Base-by-base conservation (phyloP, 2,113 vertebrate genomes). In the Ivindomyrus marchei region DNA sequence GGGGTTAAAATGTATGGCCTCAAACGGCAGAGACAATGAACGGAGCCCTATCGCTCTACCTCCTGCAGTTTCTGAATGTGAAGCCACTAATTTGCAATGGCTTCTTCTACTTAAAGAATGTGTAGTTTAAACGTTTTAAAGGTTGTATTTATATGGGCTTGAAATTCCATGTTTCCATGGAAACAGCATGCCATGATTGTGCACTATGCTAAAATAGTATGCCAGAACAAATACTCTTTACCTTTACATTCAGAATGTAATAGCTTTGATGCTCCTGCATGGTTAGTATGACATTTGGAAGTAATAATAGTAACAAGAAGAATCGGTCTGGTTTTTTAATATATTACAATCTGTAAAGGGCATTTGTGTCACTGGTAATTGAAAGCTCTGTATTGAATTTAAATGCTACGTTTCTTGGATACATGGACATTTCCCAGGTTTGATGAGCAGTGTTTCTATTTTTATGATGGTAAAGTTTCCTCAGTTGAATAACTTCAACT, bases 91-190 rank as follows among this genome's bases (percentile, higher is more conserved):
- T 66, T 11, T 66, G n/a, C 62, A 66, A 11, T 66, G n/a, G n/a
- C 62, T 66, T 66, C 62, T 27, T 66, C 62, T 27, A 66, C 10
- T 27, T 66, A 66, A 31, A 45, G 31, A 83, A 83, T 24, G 31
- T 17, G 77, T 83, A 83, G 83, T 89, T 66, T 89, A 91, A 92
- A 66, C 2, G 9, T 27, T 66, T 66, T 88, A 53, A 90, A 94
- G 91, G 92, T 94, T 91, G 92, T 94, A 92, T 95, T 95, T 93
- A 92, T 88, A 46, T 94, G 94, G 93, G 93, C 93, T n/a, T 27
- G 19, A 66, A 91, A 80, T 88, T 91, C 86, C 88, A 90, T 74
- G 80, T 93, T 93, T 94, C 92, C 93, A 92, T 90, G 90, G 92
- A 93, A 92, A 92, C 92, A 90, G 92, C 88, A 89, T 90, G 88